Base-by-base conservation (phyloP, 2,888 invertebrate genomes). In the Ditylenchus weischeri region DNA sequence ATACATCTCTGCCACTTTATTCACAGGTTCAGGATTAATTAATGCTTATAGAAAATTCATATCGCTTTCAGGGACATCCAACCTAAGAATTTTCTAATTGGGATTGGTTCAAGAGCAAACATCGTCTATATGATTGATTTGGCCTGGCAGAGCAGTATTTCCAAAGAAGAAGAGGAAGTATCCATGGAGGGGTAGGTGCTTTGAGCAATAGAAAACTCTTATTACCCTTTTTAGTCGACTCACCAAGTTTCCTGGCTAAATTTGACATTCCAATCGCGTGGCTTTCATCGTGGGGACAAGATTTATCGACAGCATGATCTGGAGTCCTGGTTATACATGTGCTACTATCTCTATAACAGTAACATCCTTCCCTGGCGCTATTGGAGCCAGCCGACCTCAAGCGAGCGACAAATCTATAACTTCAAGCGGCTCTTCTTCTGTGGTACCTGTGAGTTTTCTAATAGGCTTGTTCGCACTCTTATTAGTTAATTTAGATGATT, bases 241-340 rank as follows among this genome's bases (percentile, higher is more conserved):
- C 10, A 23, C 10, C 10, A 54, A 54, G 54, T 54, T 54, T 19
- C 54, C 54, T 23, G 21, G 54, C 11, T 54, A 13, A 23, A 54
- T 23, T 21, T 54, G 54, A 19, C 21, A 10, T 54, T 54, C 13
- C 54, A 54, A 23, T 23, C 54, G 54, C 54, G 54, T 23, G 13
- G 21, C 54, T 54, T 21, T 23, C 54, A 54, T 13, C 54, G 54
- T 23, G 54, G 54, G 10, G 54, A 19, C 54, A 23, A 21, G 10
- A 19, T 21, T 13, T 23, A 23, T 13, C 23, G 54, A 21, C 23
- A 21, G 13, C 54, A 54, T 23, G 54, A 54, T 23, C 10, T 54
- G 54, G 54, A 54, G 54, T 54, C 54, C 10, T 54, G 54, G 54
- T 13, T 54, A 8, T 54, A 54, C 54, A 54, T 54, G 54, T 54